phyloP scores from a whole-genome alignment of 2,797 vertebrate genomes.

The Melanogrammus aeglefinus region DNA sequence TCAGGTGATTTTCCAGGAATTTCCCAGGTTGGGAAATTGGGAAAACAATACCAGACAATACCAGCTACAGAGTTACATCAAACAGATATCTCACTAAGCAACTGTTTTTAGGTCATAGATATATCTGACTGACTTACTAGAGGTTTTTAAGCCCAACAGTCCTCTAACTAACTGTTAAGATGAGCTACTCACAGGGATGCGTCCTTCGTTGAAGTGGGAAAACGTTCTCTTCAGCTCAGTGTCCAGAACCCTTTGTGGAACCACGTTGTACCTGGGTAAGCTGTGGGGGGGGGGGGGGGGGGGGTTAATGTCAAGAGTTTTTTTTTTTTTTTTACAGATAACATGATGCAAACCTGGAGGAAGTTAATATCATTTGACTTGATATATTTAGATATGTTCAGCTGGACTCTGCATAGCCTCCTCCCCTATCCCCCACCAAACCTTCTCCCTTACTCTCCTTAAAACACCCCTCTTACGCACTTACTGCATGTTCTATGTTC shows the following conservation, averaged over 20 bases:
- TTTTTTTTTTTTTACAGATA: too few relatives aligned
- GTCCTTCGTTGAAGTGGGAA: constrained; percentile 85
- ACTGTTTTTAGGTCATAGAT: neutral
- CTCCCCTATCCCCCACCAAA: too few relatives aligned
- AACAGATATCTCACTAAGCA: too few relatives aligned
- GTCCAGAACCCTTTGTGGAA: constrained; percentile 85
- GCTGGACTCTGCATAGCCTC: too few relatives aligned
- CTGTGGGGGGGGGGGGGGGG: constrained; percentile 48
- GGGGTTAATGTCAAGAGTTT: neutral
- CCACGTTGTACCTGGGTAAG: constrained; percentile 81
- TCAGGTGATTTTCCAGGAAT: neutral
- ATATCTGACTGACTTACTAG: neutral
- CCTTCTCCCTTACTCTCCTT: neutral
- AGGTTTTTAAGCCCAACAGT: neutral
- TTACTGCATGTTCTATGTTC: too few relatives aligned
- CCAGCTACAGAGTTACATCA: too few relatives aligned
- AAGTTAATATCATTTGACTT: neutral
- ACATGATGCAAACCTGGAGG: neutral
- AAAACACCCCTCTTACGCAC: too few relatives aligned
- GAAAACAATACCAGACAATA: too few relatives aligned
- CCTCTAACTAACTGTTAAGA: neutral
- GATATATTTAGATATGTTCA: neutral
- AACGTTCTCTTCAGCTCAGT: constrained; percentile 87
- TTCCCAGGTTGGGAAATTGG: neutral
- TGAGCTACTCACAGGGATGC: constrained; percentile 81